These are phyloP conservation scores for Antheraea assamensis DNA, from an alignment of 2,888 invertebrate species.

Conservation along the genomic window DNA sequence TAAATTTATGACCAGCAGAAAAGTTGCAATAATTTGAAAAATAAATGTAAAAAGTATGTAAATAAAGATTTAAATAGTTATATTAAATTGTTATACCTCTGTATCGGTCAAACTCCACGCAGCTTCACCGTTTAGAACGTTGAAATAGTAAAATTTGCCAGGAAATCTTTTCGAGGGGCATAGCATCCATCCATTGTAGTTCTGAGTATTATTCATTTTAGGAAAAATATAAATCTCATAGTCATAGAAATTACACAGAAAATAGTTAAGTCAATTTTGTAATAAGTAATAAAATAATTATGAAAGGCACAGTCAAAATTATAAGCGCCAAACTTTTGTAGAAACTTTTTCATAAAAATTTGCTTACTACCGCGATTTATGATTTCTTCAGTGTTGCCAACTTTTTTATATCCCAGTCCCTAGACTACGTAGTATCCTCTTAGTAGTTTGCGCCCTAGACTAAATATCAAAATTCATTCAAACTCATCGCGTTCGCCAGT, in stretches of 20 bases:
- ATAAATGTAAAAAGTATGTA: too few species aligned
- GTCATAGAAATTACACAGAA: neutral
- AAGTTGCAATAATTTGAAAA: too few species aligned
- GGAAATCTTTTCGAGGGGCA: constrained; percentile 64
- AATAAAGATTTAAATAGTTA: neutral
- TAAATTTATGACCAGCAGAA: too few species aligned
- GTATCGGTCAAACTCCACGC: constrained; percentile 54
- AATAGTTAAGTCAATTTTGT: neutral
- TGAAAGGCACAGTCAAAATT: neutral
- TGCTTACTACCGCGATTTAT: constrained; percentile 55
- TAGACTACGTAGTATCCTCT: too few species aligned
- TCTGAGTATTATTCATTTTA: constrained; percentile 45
- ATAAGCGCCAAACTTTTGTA: neutral
- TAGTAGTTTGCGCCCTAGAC: too few species aligned
- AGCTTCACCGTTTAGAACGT: constrained; percentile 57
- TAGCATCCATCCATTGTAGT: constrained; percentile 56
- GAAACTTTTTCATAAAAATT: constrained; percentile 22
- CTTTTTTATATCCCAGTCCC: too few species aligned
- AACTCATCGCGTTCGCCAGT: too few species aligned
- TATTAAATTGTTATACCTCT: constrained; percentile 44
- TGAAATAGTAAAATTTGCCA: constrained; percentile 68
- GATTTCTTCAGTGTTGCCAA: neutral
- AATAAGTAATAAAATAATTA: neutral
- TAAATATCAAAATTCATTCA: too few species aligned
- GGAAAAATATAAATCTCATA: neutral